A percentile compares a stretch with the other conserved stretches of the same genome.
Evolutionary conservation across 2,113 vertebrate genomes (phyloP).

Genomic region (Cepphus grylle): DNA sequence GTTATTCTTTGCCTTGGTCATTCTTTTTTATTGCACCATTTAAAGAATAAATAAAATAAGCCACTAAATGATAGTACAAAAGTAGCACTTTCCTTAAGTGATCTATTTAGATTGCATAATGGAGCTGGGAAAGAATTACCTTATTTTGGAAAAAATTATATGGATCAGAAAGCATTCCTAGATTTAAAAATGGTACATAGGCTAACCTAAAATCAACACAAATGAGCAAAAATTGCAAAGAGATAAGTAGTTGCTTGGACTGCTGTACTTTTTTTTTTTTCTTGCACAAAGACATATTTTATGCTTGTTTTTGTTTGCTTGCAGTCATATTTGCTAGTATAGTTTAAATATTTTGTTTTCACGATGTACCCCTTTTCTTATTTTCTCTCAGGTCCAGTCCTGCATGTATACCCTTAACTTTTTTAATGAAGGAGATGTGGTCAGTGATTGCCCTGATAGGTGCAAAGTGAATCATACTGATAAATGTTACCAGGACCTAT

Average conservation of each 20-base stretch:
- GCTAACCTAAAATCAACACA: not conserved
- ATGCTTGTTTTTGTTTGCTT: not conserved
- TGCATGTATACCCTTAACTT: not conserved
- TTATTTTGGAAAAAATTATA: not conserved
- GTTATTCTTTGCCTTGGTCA: not conserved
- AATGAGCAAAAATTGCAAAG: not conserved
- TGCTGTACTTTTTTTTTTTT: not conserved
- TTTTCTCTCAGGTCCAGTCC: not conserved
- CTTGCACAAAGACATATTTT: rapidly evolving
- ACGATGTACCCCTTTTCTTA: not conserved
- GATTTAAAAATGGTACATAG: not conserved
- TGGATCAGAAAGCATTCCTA: not conserved
- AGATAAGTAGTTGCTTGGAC: not conserved
- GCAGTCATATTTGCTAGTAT: not conserved
- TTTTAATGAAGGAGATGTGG: not conserved
- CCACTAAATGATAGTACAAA: not conserved
- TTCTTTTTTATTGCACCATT: not conserved
- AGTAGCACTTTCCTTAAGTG: not conserved
- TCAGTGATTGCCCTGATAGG: not conserved
- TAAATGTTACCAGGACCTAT: not conserved
- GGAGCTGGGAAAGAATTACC: not conserved
- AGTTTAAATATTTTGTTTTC: not conserved
- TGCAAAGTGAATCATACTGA: not conserved
- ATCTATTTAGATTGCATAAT: not conserved
- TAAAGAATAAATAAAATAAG: not conserved